Base-by-base conservation (phyloP, 2,888 invertebrate species). In the Dicyrtoma fusca region DNA sequence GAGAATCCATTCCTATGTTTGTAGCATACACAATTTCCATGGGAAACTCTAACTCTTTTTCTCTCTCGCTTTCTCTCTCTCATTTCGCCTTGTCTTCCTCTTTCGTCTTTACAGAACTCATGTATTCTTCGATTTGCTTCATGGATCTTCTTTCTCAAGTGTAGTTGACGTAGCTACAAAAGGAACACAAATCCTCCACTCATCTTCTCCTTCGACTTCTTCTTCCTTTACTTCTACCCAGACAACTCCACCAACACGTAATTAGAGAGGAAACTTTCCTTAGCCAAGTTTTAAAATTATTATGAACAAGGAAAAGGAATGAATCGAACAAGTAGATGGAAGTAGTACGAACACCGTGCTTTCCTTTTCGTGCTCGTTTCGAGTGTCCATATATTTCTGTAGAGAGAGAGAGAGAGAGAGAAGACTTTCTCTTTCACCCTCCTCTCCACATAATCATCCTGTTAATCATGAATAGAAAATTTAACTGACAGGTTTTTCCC, bases 391-490 rank as follows among this genome's bases (percentile, higher is more conserved):
- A n/a, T n/a, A n/a, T n/a, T n/a, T n/a, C n/a, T n/a, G n/a, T n/a
- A n/a, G n/a, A n/a, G n/a, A n/a, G n/a, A n/a, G n/a, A n/a, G 42
- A 25, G 61, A 6, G 63, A 63, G 47, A 23, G 21, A 11, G n/a
- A 49, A 17, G 49, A 4, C 57, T 26, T 21, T 21, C 11, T 19
- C 53, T 17, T 19, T 11, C 17, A n/a, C 49, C 14, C 6, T 49
- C 13, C 49, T 49, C 53, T 26, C 61, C 61, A 42, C 61, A 14
- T 8, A 26, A 34, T 68, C 19, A 21, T 57, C 51, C 23, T 68
- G 59, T 68, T 59, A 68, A 68, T 68, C 68, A 68, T 53, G 53
- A 66, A 66, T 55, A 57, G 68, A 68, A 59, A 19, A 19, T 21
- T 34, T n/a, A 42, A n/a, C 44, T 45, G 57, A 55, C 66, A 66